These are phyloP conservation scores for Eristalis pertinax DNA, from an alignment of 2,888 invertebrate species.

Conservation along the genomic window DNA sequence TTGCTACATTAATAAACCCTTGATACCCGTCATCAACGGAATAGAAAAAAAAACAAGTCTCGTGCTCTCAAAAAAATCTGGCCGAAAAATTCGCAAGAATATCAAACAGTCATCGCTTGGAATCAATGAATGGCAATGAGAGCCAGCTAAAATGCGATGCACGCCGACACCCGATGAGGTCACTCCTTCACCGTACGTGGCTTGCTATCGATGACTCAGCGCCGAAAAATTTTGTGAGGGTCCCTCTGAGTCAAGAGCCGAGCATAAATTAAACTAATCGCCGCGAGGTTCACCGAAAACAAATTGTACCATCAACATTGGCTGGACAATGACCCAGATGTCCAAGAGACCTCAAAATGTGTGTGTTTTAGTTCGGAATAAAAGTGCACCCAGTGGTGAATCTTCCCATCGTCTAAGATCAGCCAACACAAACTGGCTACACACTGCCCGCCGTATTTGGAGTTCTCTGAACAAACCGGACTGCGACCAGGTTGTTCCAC, in stretches of 20 bases:
- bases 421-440: slow-evolving; percentile 35
- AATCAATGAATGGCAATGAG: slow-evolving; percentile 30
- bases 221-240: neutral
- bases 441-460: slow-evolving; percentile 24
- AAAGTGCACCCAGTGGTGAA: slow-evolving; percentile 36
- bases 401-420: slow-evolving; percentile 2
- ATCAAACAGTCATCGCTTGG: slow-evolving; percentile 14
- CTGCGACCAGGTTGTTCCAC: slow-evolving; percentile 37
- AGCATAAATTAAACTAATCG: slow-evolving; percentile 1
- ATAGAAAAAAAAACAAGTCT: slow-evolving; percentile 18
- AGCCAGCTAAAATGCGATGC: slow-evolving; percentile 3
- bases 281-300: slow-evolving; percentile 25
- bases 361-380: slow-evolving; percentile 62
- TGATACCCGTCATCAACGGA: slow-evolving; percentile 9
- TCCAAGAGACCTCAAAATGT: slow-evolving; percentile 35
- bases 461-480: slow-evolving; percentile 31
- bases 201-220: neutral
- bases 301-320: neutral
- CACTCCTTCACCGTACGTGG: slow-evolving; percentile 1
- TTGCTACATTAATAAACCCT: neutral
- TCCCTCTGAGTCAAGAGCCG: neutral
- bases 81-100: slow-evolving; percentile 28
- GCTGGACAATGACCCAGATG: slow-evolving; percentile 56
- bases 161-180: slow-evolving; percentile 23
- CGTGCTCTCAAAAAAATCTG: neutral